Conservation (phyloP, 1,140 invertebrate species). For the Yoshiicerus persimilis region DNA sequence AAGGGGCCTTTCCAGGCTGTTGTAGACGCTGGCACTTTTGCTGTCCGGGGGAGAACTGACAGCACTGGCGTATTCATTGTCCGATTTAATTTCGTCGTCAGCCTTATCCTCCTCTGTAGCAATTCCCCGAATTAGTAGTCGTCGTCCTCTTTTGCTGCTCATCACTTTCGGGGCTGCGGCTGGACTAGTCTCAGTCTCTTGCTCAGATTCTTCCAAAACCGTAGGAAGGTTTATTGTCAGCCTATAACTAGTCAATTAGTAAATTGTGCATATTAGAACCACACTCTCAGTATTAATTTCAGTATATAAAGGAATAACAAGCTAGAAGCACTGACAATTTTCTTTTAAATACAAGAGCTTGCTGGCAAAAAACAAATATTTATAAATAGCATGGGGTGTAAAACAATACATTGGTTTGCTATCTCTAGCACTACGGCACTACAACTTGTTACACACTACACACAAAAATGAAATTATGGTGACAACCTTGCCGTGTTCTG, state of each 20-base stretch:
- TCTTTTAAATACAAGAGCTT: neutral
- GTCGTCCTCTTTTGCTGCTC: slow-evolving; percentile 9
- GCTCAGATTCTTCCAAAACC: slow-evolving; percentile 45
- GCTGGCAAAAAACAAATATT: neutral
- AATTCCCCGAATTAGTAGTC: slow-evolving; percentile 14
- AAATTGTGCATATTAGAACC: too few species aligned
- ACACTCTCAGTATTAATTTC: neutral
- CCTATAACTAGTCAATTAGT: neutral
- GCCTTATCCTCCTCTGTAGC: slow-evolving; percentile 31
- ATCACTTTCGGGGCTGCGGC: slow-evolving; percentile 21
- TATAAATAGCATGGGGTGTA: neutral
- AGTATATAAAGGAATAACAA: too few species aligned
- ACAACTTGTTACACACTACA: neutral
- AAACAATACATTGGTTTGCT: too few species aligned
- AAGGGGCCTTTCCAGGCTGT: slow-evolving; percentile 43
- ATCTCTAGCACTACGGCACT: neutral
- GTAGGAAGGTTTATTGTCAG: slow-evolving; percentile 37
- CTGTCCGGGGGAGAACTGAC: slow-evolving; percentile 29
- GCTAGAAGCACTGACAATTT: too few species aligned
- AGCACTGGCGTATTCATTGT: slow-evolving; percentile 36
- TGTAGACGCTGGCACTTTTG: slow-evolving; percentile 34
- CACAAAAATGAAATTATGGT: neutral
- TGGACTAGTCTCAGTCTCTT: slow-evolving; percentile 42
- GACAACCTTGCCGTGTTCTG: neutral
- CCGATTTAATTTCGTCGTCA: slow-evolving; percentile 24